Base-by-base conservation (phyloP, 64 coral and sea anemone genomes). In the Montipora foliosa region DNA sequence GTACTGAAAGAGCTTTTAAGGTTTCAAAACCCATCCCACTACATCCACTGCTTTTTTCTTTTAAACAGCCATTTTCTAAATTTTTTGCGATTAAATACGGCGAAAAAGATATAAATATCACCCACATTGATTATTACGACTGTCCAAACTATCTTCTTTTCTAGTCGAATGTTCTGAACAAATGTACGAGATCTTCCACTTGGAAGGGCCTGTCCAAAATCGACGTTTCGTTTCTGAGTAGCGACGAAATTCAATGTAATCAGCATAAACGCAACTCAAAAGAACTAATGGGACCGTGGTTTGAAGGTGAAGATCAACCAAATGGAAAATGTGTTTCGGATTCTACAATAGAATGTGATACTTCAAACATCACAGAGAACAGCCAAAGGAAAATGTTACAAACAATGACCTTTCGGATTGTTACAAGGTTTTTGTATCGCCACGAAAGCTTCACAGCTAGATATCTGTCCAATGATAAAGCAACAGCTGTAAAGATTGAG, bases 281-380 rank as follows among this genome's bases (percentile, higher is more conserved):
- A 88, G 60, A 0, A 74, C 25, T 22, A 96, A 13, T 5, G 95
- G 95, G 67, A 93, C 22, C 1, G 95, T 96, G 4, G 91, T 93
- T 25, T 96, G 95, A 29, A 96, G 47, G 59, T 96, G 95, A 17
- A 96, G 51, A 49, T 96, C 95, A 8, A 96, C 49, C 8, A 71
- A 51, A 19, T 93, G 81, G 37, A 96, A 70, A 37, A 87, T 37
- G 71, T 87, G n/a, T 74, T 12, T 87, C 85, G 21, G 62, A 20
- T 22, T 66, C 48, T 53, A 44, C 47, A 1, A 15, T 47, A 12
- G 87, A 90, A 44, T 96, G 95, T 12, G 79, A 89, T n/a, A 87
- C 91, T 89, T 96, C 95, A 44, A 96, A 96, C 3, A 46, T 48
- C 20, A 21, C 67, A 2, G 88, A 59, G 4, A 90, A 86, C 14